Evolutionary conservation across 2,113 vertebrate species (phyloP).

Genomic region (Miniopterus natalensis): DNA sequence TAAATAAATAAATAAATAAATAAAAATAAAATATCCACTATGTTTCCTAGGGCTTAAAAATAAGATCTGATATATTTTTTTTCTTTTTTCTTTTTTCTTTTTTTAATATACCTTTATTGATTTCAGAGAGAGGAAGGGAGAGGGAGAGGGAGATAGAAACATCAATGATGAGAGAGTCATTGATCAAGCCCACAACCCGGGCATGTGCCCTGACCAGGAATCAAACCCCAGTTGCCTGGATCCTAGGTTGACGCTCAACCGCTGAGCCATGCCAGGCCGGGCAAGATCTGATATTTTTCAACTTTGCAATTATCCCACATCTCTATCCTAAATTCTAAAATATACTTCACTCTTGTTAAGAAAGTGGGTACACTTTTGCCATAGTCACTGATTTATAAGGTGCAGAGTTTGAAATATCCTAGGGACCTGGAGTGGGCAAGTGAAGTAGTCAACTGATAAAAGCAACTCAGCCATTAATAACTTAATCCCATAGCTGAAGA

Average conservation of each 20-base stretch:
- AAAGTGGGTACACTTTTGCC: not conserved
- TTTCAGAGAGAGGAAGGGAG: too few relatives aligned
- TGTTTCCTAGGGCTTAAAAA: not conserved
- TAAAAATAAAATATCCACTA: not conserved
- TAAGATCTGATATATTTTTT: too few relatives aligned
- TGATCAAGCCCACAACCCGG: too few relatives aligned
- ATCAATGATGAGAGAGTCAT: too few relatives aligned
- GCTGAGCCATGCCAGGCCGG: too few relatives aligned
- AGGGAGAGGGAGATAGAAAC: too few relatives aligned
- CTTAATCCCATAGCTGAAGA: not conserved
- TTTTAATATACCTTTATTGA: too few relatives aligned
- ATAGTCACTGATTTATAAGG: not conserved
- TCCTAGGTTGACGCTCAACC: too few relatives aligned
- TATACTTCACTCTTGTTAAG: not conserved
- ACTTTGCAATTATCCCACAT: not conserved
- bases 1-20: too few relatives aligned
- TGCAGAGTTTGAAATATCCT: not conserved
- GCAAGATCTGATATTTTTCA: not conserved
- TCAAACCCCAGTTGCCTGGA: too few relatives aligned
- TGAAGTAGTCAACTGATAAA: not conserved
- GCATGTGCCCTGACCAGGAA: too few relatives aligned
- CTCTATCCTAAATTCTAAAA: not conserved
- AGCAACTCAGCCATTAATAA: not conserved
- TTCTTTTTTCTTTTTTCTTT: too few relatives aligned
- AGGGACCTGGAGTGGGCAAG: fast-evolving